Evolutionary conservation across 2,797 vertebrate species (phyloP).

Genomic region (Xenentodon cancila): DNA sequence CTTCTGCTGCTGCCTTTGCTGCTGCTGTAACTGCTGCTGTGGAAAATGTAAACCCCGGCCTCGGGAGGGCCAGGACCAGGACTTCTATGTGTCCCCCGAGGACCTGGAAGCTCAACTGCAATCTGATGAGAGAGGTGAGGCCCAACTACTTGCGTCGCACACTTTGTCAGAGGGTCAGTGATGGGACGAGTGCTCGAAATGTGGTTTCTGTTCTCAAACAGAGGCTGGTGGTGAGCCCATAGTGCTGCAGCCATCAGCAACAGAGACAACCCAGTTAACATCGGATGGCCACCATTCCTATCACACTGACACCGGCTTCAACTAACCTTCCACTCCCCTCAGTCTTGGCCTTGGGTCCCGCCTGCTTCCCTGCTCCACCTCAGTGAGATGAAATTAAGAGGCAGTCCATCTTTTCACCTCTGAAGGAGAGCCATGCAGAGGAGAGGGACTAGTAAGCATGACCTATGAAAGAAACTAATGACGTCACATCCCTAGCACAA

Average conservation of each 20-base stretch:
- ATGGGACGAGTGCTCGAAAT: neutral
- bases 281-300: constrained; percentile 93
- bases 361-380: constrained; percentile 77
- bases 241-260: constrained; percentile 94
- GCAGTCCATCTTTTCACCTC: constrained; percentile 75
- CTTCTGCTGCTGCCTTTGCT: constrained; percentile 99
- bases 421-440: constrained; percentile 62
- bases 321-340: constrained; percentile 79
- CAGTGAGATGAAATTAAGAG: constrained; percentile 70
- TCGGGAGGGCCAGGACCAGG: constrained; percentile 90
- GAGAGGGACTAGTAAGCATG: constrained; percentile 77
- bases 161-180: neutral
- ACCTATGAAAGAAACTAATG: constrained; percentile 75
- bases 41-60: constrained; percentile 97
- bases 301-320: constrained; percentile 94
- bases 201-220: constrained; percentile 43
- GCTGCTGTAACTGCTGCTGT: constrained; percentile 99
- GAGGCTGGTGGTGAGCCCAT: constrained; percentile 87
- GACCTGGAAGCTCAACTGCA: constrained; percentile 98
- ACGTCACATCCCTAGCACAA: constrained; percentile 56
- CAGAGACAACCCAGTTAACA: constrained; percentile 98
- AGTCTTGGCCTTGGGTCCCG: constrained; percentile 60
- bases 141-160: neutral
- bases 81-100: constrained; percentile 96
- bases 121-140: constrained; percentile 95